Evolutionary conservation across 2,113 vertebrate species (phyloP), one percentile per base, ranked within the genome.

Genomic region (Anas platyrhynchos): DNA sequence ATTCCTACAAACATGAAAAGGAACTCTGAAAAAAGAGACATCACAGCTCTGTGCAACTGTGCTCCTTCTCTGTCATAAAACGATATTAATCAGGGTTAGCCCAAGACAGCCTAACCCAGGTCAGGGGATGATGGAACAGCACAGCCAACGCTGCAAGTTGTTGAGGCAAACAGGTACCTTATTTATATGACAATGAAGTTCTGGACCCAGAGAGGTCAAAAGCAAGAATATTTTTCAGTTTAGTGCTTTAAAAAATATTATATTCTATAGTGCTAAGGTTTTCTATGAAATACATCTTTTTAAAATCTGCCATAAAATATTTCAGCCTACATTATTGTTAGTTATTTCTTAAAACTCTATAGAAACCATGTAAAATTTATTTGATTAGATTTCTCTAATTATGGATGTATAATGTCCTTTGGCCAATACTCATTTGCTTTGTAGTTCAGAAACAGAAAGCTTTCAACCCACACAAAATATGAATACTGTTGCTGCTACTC

Each of bases 1-100:
- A 90, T 95, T 93, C 87, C 85, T 90, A 83, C 80, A 91, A 96
- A 91, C 86, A 85, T 86, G 81, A 93, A 96, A 95, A 95, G 71
- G 79, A 89, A 38, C 91, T 72, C 80, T 90, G 94, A 89, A 96
- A 95, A 96, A 90, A 93, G 76, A 92, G 84, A 93, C 82, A 91
- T 96, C 93, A 93, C 82, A 90, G 90, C 36, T 84, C 83, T 89
- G 46, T 75, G 82, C 48, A 88, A 94, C 88, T 90, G 88, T n/a
- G 48, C 54, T 86, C 25, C 67, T 84, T 71, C 52, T 75, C 59
- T 80, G 76, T 72, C 82, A 54, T 87, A 93, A 94, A 91, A 31
- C 1, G 9, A 41, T 61, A 75, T 90, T 56, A 87, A 91, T 87
- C 95, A 92, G 87, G 48, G 52, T 61, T 86, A 88, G n/a, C 36